phyloP scores from a whole-genome alignment of 2,113 vertebrate genomes.

The Steatornis caripensis region DNA sequence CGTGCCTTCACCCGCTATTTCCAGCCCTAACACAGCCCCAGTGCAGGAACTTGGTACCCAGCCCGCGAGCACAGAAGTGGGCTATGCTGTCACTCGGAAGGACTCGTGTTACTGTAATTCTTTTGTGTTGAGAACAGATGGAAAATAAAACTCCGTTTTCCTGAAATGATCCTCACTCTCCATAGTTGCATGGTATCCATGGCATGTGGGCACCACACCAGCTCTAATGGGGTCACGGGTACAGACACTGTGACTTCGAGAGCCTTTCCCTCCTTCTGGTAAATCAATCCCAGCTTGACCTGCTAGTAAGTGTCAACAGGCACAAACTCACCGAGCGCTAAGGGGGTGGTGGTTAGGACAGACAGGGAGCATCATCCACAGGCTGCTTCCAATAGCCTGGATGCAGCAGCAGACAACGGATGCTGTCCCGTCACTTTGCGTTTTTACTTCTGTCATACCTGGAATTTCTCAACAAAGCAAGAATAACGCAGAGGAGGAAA shows the following conservation, averaged over 20 bases:
- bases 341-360: not conserved
- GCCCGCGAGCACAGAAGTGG: not conserved
- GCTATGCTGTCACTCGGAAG: not conserved
- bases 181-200: not conserved
- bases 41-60: conserved; percentile 11
- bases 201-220: conserved; percentile 1
- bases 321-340: accelerated
- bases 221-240: not conserved
- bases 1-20: not conserved
- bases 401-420: not conserved
- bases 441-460: not conserved
- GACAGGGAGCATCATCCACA: not conserved
- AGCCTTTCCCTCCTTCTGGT: not conserved
- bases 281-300: not conserved
- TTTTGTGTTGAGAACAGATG: not conserved
- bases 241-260: not conserved
- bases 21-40: not conserved
- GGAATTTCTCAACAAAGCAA: not conserved
- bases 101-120: conserved; percentile 3
- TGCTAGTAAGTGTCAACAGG: not conserved
- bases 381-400: not conserved
- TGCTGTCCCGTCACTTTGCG: not conserved
- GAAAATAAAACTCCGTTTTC: conserved; percentile 14
- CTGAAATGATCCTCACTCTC: not conserved
- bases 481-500: not conserved